Evolutionary conservation across 2,113 vertebrate species (phyloP).

Genomic region (Melanocharis versteri): DNA sequence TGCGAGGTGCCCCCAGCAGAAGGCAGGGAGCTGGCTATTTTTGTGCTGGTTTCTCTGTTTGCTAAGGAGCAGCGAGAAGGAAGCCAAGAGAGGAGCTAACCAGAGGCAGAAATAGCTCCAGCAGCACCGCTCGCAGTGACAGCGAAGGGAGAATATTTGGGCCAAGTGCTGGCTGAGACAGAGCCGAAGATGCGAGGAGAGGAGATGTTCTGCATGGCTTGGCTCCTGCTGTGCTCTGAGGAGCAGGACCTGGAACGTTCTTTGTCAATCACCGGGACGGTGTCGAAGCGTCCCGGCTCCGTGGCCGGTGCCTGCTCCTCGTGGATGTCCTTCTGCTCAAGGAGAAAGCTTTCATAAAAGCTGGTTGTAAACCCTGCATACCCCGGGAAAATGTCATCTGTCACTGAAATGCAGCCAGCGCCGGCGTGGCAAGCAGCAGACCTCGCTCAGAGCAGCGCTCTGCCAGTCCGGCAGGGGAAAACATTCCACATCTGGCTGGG

Average conservation of each 20-base stretch:
- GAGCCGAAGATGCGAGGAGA: neutral
- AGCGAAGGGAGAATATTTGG: neutral
- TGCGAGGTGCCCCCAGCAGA: neutral
- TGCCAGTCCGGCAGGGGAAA: neutral
- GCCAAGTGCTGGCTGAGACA: neutral
- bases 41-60: neutral
- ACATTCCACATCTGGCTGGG: neutral
- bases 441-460: neutral
- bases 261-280: neutral
- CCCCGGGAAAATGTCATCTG: constrained; percentile 18
- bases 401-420: neutral
- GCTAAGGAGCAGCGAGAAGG: neutral
- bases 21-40: neutral
- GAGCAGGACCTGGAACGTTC: neutral
- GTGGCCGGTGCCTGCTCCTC: neutral
- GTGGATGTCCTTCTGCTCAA: neutral
- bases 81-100: neutral
- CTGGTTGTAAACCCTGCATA: neutral
- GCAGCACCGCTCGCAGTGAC: neutral
- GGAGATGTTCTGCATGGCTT: neutral
- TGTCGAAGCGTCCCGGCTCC: neutral
- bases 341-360: constrained; percentile 10
- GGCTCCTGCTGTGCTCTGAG: neutral
- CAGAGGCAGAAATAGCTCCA: neutral
- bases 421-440: neutral